Evolutionary conservation across 2,113 vertebrate genomes (phyloP).

Genomic region (Chloropsis hardwickii): DNA sequence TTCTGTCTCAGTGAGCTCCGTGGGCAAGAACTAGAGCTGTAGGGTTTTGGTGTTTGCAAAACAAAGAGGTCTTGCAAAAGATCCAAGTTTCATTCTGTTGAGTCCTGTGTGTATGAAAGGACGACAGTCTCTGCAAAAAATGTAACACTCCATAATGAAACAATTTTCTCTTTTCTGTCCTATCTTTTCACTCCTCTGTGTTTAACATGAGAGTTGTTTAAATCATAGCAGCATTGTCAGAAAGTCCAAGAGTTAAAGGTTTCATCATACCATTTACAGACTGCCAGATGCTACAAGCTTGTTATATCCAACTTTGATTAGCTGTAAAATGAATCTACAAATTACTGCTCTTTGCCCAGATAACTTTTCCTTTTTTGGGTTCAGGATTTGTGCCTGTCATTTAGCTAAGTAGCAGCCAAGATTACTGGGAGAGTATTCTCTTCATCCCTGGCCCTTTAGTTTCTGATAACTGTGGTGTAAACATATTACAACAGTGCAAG

Average conservation of each 20-base stretch:
- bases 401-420: slow-evolving; percentile 3
- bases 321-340: slow-evolving; percentile 37
- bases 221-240: slow-evolving; percentile 9
- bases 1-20: neutral
- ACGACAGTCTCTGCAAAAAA: neutral
- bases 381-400: slow-evolving; percentile 15
- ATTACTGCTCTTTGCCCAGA: slow-evolving; percentile 21
- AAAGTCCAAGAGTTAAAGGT: slow-evolving; percentile 44
- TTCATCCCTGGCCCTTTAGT: neutral
- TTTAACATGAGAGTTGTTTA: neutral
- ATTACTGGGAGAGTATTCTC: neutral
- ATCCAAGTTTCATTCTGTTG: neutral
- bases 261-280: slow-evolving; percentile 26
- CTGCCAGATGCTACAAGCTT: slow-evolving; percentile 53
- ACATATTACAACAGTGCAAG: neutral
- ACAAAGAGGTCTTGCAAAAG: neutral
- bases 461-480: neutral
- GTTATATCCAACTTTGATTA: slow-evolving; percentile 48
- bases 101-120: neutral
- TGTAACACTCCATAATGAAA: neutral
- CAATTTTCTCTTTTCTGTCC: neutral
- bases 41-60: neutral
- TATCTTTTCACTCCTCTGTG: neutral
- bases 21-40: neutral
- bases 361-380: neutral